Evolutionary conservation across 2,888 invertebrate genomes (phyloP).

Genomic region (Synergus itoensis): DNA sequence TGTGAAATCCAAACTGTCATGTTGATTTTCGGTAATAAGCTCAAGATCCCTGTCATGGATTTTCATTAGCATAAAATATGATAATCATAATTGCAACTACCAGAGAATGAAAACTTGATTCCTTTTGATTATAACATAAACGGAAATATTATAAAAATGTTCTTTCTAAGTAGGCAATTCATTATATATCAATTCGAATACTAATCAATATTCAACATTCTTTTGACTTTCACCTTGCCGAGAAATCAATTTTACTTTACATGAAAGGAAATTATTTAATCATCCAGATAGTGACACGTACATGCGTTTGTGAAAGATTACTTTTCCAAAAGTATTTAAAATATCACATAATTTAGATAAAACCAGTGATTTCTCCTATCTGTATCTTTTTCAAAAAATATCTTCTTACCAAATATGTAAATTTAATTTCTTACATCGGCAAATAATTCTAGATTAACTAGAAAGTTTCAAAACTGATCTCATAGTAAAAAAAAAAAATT

Average conservation of each 20-base stretch:
- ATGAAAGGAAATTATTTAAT: background rate
- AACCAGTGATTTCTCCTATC: background rate
- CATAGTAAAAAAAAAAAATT: background rate
- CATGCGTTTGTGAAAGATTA: background rate
- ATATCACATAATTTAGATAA: background rate
- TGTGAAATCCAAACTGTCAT: background rate
- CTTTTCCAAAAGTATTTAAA: background rate
- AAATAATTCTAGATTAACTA: background rate
- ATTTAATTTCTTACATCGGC: background rate
- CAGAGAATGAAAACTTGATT: background rate
- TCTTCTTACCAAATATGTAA: background rate
- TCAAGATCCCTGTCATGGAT: background rate
- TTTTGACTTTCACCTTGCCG: background rate
- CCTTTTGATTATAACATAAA: background rate
- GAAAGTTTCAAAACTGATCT: background rate
- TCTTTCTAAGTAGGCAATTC: background rate
- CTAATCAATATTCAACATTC: background rate
- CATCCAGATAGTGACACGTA: background rate
- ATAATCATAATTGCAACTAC: background rate
- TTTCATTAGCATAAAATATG: background rate
- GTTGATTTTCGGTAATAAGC: constrained; percentile 3
- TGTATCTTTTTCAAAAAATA: background rate
- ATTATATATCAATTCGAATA: background rate
- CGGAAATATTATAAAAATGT: background rate
- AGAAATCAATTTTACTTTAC: constrained; percentile 27